Percentiles rank a stretch among this genome's conserved stretches.
Evolutionary conservation across 2,113 vertebrate genomes (phyloP).

Genomic region (Albula goreensis): DNA sequence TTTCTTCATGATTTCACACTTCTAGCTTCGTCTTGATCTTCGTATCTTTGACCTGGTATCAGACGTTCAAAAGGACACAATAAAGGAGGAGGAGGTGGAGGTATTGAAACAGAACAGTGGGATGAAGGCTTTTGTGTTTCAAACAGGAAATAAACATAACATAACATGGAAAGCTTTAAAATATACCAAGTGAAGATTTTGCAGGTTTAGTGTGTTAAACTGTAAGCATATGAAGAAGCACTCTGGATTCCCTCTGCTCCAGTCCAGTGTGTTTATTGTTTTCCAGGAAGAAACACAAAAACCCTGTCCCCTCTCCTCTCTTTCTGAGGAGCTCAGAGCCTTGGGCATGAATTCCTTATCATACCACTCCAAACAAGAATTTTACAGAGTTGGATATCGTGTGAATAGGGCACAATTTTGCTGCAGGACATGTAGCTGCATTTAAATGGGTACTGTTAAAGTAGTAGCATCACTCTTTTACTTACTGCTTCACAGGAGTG

Average conservation of each 20-base stretch:
- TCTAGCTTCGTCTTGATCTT: constrained; percentile 64
- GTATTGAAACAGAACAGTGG: background rate
- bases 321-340: background rate
- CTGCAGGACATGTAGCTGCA: too few species aligned
- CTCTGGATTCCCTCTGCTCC: too few species aligned
- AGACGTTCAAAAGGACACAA: constrained; percentile 55
- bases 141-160: background rate
- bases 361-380: too few species aligned
- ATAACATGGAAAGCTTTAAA: too few species aligned
- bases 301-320: background rate
- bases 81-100: constrained; percentile 48
- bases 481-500: too few species aligned
- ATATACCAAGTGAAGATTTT: too few species aligned
- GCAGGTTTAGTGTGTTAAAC: too few species aligned
- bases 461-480: too few species aligned
- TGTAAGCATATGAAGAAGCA: too few species aligned
- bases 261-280: background rate
- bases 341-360: background rate
- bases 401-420: too few species aligned
- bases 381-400: too few species aligned
- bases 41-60: constrained; percentile 58
- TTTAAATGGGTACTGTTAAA: too few species aligned
- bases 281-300: background rate
- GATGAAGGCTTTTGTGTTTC: constrained; percentile 18
- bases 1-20: constrained; percentile 49